Conservation (phyloP, 2,797 vertebrate species). For the Acrossocheilus wenchowensis region DNA sequence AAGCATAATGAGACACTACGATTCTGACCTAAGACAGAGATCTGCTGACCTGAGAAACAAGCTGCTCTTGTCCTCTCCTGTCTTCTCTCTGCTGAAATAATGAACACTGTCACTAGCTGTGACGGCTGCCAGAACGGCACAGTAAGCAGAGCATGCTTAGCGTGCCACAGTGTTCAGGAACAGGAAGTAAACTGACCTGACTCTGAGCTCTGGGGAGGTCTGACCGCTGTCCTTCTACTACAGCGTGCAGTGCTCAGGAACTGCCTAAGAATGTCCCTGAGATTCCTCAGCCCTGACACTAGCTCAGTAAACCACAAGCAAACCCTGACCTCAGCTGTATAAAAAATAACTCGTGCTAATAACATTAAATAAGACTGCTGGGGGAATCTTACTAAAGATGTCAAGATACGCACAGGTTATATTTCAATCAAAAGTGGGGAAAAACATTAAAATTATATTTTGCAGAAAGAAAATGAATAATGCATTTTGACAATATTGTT, state of each 20-base stretch:
- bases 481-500: background rate
- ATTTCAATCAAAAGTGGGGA: background rate
- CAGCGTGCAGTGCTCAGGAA: slow-evolving; percentile 50
- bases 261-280: slow-evolving; percentile 58
- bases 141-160: slow-evolving; percentile 61
- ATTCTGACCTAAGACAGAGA: slow-evolving; percentile 81
- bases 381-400: background rate
- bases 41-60: slow-evolving; percentile 87
- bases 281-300: slow-evolving; percentile 61
- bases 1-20: slow-evolving; percentile 70
- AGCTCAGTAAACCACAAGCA: slow-evolving; percentile 60
- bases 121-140: slow-evolving; percentile 49
- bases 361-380: slow-evolving; percentile 2
- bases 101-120: slow-evolving; percentile 83
- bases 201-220: slow-evolving; percentile 50
- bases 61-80: slow-evolving; percentile 87
- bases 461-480: background rate
- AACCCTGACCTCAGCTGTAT: slow-evolving; percentile 39
- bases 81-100: slow-evolving; percentile 89
- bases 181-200: slow-evolving; percentile 63
- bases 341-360: slow-evolving; percentile 33
- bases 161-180: slow-evolving; percentile 60
- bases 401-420: background rate
- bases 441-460: background rate
- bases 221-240: slow-evolving; percentile 50